Conservation (phyloP, 2,113 vertebrate genomes). For the Oncorhynchus gorbuscha region DNA sequence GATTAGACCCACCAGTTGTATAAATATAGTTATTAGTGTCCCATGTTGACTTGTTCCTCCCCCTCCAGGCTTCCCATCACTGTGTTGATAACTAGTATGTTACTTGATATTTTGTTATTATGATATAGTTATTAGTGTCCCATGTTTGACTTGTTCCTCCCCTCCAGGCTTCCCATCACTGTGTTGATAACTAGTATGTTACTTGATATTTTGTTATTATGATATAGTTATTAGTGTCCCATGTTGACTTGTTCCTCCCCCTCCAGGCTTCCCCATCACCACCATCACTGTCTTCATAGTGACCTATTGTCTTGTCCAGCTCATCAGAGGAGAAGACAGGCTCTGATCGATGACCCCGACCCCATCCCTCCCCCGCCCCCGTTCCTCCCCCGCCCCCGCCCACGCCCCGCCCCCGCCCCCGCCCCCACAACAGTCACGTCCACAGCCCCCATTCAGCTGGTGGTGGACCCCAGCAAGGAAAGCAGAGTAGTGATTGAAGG, state of each 20-base stretch:
- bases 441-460: constrained; percentile 58
- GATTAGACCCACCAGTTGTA: too few species aligned
- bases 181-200: too few species aligned
- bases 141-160: too few species aligned
- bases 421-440: not conserved
- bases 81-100: too few species aligned
- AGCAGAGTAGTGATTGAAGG: constrained; percentile 69
- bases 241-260: not conserved
- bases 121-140: too few species aligned
- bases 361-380: constrained; percentile 67
- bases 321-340: constrained; percentile 83
- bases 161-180: too few species aligned
- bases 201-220: too few species aligned
- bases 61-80: too few species aligned
- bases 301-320: constrained; percentile 94
- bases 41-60: too few species aligned
- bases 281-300: constrained; percentile 87
- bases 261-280: constrained; percentile 88
- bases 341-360: constrained; percentile 74
- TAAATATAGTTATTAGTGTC: too few species aligned
- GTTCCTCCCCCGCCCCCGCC: constrained; percentile 42
- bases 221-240: too few species aligned
- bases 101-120: too few species aligned
- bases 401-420: constrained; percentile 57
- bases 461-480: constrained; percentile 79